Evolutionary conservation across 1,140 invertebrate species (phyloP).

Genomic region (Bacillus rossius): DNA sequence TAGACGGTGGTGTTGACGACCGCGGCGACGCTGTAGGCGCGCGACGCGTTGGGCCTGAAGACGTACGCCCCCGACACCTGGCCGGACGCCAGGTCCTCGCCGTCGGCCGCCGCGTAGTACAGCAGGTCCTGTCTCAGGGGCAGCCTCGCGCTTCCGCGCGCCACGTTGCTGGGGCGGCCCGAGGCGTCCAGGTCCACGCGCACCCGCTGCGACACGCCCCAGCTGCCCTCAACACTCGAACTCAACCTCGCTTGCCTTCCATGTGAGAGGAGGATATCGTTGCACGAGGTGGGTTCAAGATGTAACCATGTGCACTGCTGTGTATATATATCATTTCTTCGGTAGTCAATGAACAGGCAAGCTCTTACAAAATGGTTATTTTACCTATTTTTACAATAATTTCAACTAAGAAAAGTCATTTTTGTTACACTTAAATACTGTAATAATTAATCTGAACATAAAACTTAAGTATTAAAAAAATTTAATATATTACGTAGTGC

Average conservation of each 20-base stretch:
- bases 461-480: too few species aligned
- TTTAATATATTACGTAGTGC: too few species aligned
- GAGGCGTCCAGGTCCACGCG: slow-evolving; percentile 48
- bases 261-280: not conserved
- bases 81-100: slow-evolving; percentile 43
- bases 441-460: too few species aligned
- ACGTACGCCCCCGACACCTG: slow-evolving; percentile 56
- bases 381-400: too few species aligned
- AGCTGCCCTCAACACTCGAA: not conserved
- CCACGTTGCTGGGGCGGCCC: slow-evolving; percentile 51
- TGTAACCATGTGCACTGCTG: too few species aligned
- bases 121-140: slow-evolving; percentile 62
- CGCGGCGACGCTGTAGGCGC: slow-evolving; percentile 20
- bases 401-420: too few species aligned
- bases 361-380: too few species aligned
- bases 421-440: too few species aligned
- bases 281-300: too few species aligned
- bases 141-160: slow-evolving; percentile 42
- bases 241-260: not conserved
- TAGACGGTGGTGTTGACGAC: slow-evolving; percentile 26
- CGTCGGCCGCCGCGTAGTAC: slow-evolving; percentile 63
- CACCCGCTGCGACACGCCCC: not conserved
- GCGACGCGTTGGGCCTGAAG: slow-evolving; percentile 49
- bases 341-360: too few species aligned
- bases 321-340: too few species aligned